Evolutionary conservation across 35 echinoderm and acorn worm genomes (phyloP).

Genomic region (Heliocidaris erythrogramma): DNA sequence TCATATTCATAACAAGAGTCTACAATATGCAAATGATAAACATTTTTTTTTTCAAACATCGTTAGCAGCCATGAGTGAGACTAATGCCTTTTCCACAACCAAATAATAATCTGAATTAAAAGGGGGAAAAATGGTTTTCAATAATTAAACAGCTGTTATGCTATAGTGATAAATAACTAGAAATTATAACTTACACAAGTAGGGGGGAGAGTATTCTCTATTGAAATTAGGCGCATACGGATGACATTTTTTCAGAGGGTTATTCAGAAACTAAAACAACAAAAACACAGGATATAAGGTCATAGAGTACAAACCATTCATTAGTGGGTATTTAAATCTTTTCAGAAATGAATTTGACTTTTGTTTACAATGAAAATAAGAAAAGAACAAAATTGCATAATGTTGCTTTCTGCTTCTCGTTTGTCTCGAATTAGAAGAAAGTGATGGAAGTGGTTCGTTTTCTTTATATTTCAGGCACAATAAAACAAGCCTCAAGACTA

Average conservation of each 20-base stretch:
- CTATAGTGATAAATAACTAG: not conserved
- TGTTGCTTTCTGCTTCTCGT: not conserved
- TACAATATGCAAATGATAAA: slow-evolving; percentile 19
- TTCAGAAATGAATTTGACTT: not conserved
- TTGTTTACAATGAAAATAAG: not conserved
- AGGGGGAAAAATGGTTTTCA: not conserved
- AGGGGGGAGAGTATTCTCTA: not conserved
- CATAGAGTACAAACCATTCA: not conserved
- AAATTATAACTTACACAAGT: not conserved
- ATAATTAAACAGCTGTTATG: not conserved
- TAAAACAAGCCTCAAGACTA: slow-evolving; percentile 12
- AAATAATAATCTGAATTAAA: slow-evolving; percentile 14
- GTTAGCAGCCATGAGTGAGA: slow-evolving; percentile 8
- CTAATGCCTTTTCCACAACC: slow-evolving; percentile 11
- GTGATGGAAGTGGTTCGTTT: not conserved
- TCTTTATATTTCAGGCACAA: not conserved
- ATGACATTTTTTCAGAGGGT: not conserved
- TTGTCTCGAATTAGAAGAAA: not conserved
- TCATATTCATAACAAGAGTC: not conserved
- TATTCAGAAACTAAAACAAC: not conserved
- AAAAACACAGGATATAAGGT: not conserved
- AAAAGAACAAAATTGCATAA: not conserved
- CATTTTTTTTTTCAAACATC: not conserved
- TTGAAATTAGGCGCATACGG: not conserved
- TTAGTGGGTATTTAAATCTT: not conserved